Conservation (phyloP, 2,797 vertebrate species). For the Myripristis murdjan region DNA sequence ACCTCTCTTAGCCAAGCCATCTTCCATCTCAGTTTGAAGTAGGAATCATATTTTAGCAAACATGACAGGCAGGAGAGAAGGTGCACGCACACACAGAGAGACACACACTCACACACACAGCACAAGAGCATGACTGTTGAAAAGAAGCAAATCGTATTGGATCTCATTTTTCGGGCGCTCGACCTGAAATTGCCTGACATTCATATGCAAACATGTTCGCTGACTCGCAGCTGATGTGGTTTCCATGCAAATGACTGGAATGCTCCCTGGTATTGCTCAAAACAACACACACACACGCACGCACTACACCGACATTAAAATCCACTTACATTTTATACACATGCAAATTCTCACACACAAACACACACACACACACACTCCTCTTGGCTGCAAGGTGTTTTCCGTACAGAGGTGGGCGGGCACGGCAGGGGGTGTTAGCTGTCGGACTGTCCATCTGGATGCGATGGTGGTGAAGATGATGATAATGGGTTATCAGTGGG, state of each 20-base stretch:
- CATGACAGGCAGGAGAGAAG: constrained; percentile 39
- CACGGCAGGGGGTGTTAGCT: constrained; percentile 1
- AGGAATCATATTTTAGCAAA: constrained; percentile 57
- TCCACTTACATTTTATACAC: background rate
- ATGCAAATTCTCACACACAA: too few relatives aligned
- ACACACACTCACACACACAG: background rate
- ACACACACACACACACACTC: background rate
- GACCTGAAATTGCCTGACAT: constrained; percentile 67
- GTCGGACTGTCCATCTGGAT: constrained; percentile 49
- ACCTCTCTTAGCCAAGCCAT: constrained; percentile 61
- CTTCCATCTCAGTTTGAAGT: constrained; percentile 57
- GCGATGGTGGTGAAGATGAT: constrained; percentile 29
- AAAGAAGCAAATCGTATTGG: constrained; percentile 53
- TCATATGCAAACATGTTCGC: constrained; percentile 64
- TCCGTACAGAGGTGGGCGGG: constrained; percentile 3
- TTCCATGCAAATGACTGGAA: constrained; percentile 56
- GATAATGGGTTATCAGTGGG: constrained; percentile 31
- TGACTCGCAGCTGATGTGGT: constrained; percentile 53
- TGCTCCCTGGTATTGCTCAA: background rate
- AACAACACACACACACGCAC: background rate
- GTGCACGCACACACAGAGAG: background rate
- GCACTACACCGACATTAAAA: constrained; percentile 7
- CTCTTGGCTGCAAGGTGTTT: constrained; percentile 22
- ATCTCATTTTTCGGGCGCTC: constrained; percentile 58
- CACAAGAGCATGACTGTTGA: constrained; percentile 38